Conservation (phyloP, 2,797 vertebrate genomes). For the Cyclopterus lumpus region DNA sequence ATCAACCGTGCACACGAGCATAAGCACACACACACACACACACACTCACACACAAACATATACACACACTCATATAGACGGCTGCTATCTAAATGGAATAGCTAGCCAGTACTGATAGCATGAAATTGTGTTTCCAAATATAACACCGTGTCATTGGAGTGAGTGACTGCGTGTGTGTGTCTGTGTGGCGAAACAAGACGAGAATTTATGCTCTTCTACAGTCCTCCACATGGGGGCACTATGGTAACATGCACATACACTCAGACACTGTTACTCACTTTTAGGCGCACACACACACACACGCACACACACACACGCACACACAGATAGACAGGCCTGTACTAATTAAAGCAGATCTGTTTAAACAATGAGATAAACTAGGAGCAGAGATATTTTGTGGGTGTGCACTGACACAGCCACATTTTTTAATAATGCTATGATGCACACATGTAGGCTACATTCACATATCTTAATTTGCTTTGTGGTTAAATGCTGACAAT, state of each 20-base stretch:
- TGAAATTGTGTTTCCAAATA: constrained; percentile 85
- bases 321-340: constrained; percentile 59
- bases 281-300: constrained; percentile 20
- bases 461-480: constrained; percentile 37
- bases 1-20: background rate
- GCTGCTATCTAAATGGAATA: constrained; percentile 82
- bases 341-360: constrained; percentile 78
- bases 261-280: constrained; percentile 33
- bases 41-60: too few species aligned
- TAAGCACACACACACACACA: constrained; percentile 14
- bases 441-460: background rate
- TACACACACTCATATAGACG: constrained; percentile 57
- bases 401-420: constrained; percentile 60
- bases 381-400: constrained; percentile 68
- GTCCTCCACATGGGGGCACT: constrained; percentile 75
- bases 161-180: constrained; percentile 43
- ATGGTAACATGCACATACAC: constrained; percentile 58
- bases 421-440: constrained; percentile 51
- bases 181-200: constrained; percentile 47
- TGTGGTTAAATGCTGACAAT: constrained; percentile 50
- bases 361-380: constrained; percentile 80
- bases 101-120: constrained; percentile 80
- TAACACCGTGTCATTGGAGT: constrained; percentile 81
- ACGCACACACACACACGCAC: constrained; percentile 24
- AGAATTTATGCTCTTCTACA: constrained; percentile 29